Evolutionary conservation across 2,888 invertebrate genomes (phyloP), one percentile per base, ranked within the genome.

Genomic region (Sisyra nigra): DNA sequence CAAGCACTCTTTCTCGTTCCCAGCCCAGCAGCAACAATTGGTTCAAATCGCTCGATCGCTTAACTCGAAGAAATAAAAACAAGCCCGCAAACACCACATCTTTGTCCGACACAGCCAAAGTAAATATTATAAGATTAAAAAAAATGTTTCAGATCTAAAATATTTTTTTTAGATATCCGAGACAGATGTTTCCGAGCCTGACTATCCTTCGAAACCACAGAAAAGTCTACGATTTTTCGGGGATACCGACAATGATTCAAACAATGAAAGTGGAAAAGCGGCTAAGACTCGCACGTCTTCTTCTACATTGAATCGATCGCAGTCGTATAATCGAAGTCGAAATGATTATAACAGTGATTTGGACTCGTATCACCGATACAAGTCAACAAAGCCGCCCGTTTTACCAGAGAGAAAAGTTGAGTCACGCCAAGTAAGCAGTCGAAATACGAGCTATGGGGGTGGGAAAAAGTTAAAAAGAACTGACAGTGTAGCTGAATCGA

Each of bases 191-290:
- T 37, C 37, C 17, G 37, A 37, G 17, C 37, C 17, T 18, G 37
- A 37, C 10, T 37, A 13, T 9, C 52, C 59, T 0, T 63, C 64
- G 6, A 57, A 67, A 44, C 48, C 56, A 11, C 68, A 71, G 24
- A 84, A 83, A 59, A 84, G 74, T 62, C 70, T 85, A 9, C 74
- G 86, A 40, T 86, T 85, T 68, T 86, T 86, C 61, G 86, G 85
- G 14, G 85, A 86, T 61, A 85, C 85, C 8, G 85, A 86, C 56
- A 68, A 72, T 46, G 85, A 86, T 53, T 83, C 84, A 9, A 76
- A 76, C 56, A 69, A 49, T 51, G 17, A 57, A 55, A 49, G 46
- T 50, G 29, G 36, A 18, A 30, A 31, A 2, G 13, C 29, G 8
- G 31, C 15, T 14, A 32, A 13, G 15, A 14, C 13, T 10, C 31